Conservation (phyloP, 2,113 vertebrate species). For the Limnothrissa miodon region DNA sequence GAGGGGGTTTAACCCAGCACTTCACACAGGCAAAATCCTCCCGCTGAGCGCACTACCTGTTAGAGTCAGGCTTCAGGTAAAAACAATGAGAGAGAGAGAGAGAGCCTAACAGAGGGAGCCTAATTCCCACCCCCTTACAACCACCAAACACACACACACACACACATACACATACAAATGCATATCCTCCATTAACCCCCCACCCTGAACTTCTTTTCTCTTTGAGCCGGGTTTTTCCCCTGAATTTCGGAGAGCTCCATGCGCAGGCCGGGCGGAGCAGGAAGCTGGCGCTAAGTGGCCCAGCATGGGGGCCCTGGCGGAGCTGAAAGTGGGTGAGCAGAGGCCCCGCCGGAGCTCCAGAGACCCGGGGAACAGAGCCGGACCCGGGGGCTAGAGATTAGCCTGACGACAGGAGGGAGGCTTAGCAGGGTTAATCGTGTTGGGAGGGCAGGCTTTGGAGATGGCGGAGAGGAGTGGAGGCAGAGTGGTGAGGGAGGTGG, state of each 20-base stretch:
- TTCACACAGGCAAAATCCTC: conserved; percentile 2
- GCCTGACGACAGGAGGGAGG: conserved; percentile 18
- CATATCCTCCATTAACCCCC: not conserved
- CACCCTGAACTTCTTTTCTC: not conserved
- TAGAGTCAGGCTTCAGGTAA: not conserved
- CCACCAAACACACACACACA: not conserved
- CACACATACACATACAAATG: not conserved
- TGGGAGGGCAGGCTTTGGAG: conserved; percentile 35
- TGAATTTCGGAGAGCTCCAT: not conserved
- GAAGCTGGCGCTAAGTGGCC: conserved; percentile 4
- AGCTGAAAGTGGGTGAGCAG: conserved; percentile 20
- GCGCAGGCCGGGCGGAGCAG: not conserved
- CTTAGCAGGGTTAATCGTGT: conserved; percentile 42
- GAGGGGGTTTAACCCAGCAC: not conserved
- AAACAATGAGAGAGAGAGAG: not conserved
- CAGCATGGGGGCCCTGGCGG: not conserved
- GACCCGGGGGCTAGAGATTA: conserved; percentile 32
- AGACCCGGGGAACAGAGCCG: conserved; percentile 27
- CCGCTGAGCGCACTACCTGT: not conserved
- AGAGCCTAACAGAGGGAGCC: not conserved
- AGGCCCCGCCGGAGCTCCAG: not conserved
- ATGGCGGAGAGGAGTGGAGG: conserved; percentile 12
- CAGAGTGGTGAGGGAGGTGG: too few relatives aligned
- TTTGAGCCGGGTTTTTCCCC: not conserved
- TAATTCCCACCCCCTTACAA: not conserved